phyloP scores from a whole-genome alignment of 2,113 vertebrate genomes.

The Dermatemys mawii region DNA sequence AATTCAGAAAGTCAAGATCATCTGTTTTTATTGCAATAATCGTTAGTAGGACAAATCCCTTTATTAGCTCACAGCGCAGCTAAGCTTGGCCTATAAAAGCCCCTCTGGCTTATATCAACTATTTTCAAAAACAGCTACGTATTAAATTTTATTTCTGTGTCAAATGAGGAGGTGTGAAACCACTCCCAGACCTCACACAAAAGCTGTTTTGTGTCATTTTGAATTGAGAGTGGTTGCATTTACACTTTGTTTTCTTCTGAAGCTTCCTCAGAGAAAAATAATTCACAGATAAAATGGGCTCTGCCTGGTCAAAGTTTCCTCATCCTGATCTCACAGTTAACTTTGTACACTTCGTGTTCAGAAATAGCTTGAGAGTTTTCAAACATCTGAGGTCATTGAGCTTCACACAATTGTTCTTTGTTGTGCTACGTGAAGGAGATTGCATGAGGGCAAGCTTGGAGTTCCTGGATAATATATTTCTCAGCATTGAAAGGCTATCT shows the following conservation, averaged over 20 bases:
- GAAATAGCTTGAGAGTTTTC: conserved; percentile 75
- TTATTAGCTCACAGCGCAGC: not conserved
- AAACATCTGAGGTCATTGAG: conserved; percentile 77
- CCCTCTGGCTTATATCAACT: not conserved
- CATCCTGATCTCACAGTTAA: conserved; percentile 66
- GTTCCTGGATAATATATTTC: conserved; percentile 81
- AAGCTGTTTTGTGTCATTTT: conserved; percentile 10
- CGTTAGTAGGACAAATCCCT: not conserved
- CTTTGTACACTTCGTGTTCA: conserved; percentile 67
- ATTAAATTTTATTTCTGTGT: not conserved
- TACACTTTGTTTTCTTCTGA: conserved; percentile 45
- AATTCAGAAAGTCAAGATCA: not conserved
- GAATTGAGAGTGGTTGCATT: not conserved
- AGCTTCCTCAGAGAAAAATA: conserved; percentile 63
- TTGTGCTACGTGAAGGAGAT: conserved; percentile 72
- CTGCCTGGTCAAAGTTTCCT: conserved; percentile 73
- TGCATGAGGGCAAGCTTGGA: conserved; percentile 64
- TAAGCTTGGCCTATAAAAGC: not conserved
- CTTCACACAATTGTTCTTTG: conserved; percentile 84
- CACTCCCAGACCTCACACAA: not conserved
- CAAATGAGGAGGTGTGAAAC: not conserved
- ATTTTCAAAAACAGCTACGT: not conserved
- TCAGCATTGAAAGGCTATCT: conserved; percentile 83
- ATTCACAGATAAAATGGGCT: conserved; percentile 57
- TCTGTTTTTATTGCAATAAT: not conserved